These are phyloP conservation scores for Physocephala rufipes DNA, from an alignment of 2,888 invertebrate species.

Conservation along the genomic window DNA sequence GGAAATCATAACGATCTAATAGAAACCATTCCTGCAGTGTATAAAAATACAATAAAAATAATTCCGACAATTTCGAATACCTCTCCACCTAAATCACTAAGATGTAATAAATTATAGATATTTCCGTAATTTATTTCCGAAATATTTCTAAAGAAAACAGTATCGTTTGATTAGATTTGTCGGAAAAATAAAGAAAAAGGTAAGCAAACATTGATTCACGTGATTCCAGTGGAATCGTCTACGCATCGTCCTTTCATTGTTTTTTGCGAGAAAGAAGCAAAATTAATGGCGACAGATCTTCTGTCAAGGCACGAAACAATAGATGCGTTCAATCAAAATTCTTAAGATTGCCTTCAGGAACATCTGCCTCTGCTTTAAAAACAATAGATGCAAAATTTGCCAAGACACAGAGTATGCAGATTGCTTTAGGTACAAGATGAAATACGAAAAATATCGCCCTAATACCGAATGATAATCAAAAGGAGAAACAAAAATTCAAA, in stretches of 20 bases:
- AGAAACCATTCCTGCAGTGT: too few species aligned
- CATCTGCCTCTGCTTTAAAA: constrained; percentile 17
- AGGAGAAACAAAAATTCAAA: not conserved
- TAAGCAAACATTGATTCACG: constrained; percentile 7
- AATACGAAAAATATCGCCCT: not conserved
- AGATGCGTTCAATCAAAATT: not conserved
- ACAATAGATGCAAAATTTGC: not conserved
- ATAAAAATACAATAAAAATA: too few species aligned
- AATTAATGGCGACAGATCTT: constrained; percentile 29
- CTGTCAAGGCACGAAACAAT: constrained; percentile 25
- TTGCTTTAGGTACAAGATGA: constrained; percentile 12
- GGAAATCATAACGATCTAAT: too few species aligned
- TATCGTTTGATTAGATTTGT: too few species aligned
- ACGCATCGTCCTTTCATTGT: not conserved
- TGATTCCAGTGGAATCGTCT: constrained; percentile 3
- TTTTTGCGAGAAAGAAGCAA: constrained; percentile 2
- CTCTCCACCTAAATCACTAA: too few species aligned
- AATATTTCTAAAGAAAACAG: too few species aligned
- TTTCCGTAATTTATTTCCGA: too few species aligned
- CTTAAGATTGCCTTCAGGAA: constrained; percentile 17
- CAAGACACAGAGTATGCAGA: constrained; percentile 25
- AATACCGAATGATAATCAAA: not conserved
- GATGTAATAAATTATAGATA: too few species aligned
- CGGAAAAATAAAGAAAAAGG: too few species aligned
- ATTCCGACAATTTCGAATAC: too few species aligned